Conservation (phyloP, 2,797 vertebrate genomes). For the Centropyge bicolor region DNA sequence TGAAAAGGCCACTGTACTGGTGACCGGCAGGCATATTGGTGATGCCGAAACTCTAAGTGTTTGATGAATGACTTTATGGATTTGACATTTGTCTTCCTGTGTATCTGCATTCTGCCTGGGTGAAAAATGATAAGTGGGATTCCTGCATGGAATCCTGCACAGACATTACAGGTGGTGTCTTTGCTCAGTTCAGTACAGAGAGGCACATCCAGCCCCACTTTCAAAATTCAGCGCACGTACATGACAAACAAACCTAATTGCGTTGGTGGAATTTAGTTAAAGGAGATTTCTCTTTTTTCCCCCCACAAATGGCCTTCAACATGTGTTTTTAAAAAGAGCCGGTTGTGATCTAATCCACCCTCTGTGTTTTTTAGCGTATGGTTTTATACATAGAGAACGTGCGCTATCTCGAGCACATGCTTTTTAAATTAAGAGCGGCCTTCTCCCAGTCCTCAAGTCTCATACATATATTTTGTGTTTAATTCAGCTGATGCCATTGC, state of each 20-base stretch:
- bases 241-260: conserved; percentile 10
- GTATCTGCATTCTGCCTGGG: conserved; percentile 68
- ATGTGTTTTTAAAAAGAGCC: conserved; percentile 1
- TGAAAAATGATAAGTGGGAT: conserved; percentile 52
- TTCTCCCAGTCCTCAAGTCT: conserved; percentile 20
- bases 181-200: conserved; percentile 25
- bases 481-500: conserved; percentile 58
- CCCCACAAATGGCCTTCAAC: conserved; percentile 8
- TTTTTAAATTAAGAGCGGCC: conserved; percentile 20
- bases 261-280: conserved; percentile 14
- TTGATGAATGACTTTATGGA: conserved; percentile 78
- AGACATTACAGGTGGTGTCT: conserved; percentile 37
- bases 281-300: background rate
- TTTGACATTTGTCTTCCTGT: conserved; percentile 79
- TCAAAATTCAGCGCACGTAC: conserved; percentile 29
- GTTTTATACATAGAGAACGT: background rate
- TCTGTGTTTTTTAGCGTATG: background rate
- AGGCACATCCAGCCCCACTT: conserved; percentile 20
- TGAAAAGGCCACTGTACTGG: conserved; percentile 67
- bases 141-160: conserved; percentile 40
- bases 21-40: conserved; percentile 55
- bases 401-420: background rate
- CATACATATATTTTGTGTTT: conserved; percentile 44
- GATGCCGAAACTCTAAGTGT: conserved; percentile 63
- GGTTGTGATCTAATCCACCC: conserved; percentile 2